Evolutionary conservation across 2,888 invertebrate genomes (phyloP).

Genomic region (Scaptodrosophila latifasciaeformis): DNA sequence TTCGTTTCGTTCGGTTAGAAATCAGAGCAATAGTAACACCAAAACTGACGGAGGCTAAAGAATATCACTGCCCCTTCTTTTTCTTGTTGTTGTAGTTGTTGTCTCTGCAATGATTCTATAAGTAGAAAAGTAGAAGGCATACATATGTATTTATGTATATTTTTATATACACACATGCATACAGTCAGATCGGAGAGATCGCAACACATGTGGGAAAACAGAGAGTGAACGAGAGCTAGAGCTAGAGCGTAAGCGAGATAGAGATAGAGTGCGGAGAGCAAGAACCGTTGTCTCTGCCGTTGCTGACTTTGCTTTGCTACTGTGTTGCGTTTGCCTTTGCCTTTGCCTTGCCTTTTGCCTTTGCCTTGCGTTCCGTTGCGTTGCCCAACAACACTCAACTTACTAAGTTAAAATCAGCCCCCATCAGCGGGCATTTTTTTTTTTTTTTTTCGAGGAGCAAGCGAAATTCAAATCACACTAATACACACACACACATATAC

Average conservation of each 20-base stretch:
- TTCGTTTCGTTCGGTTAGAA: no score
- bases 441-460: slow-evolving; percentile 25
- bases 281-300: slow-evolving; percentile 9
- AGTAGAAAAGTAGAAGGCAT: no score
- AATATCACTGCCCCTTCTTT: background rate
- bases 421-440: background rate
- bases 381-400: slow-evolving; percentile 39
- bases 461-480: slow-evolving; percentile 18
- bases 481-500: no score
- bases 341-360: background rate
- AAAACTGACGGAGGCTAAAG: slow-evolving; percentile 39
- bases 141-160: slow-evolving; percentile 48
- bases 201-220: slow-evolving; percentile 57
- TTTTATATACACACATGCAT: slow-evolving; percentile 31
- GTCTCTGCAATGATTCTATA: slow-evolving; percentile 55
- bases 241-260: slow-evolving; percentile 17
- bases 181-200: slow-evolving; percentile 18
- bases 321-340: background rate
- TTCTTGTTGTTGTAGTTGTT: slow-evolving; percentile 24
- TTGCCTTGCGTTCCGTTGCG: background rate
- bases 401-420: slow-evolving; percentile 63
- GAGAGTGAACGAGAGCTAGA: no score
- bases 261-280: background rate
- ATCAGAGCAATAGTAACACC: slow-evolving; percentile 17
- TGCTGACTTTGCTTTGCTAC: slow-evolving; percentile 9